phyloP scores from a whole-genome alignment of 2,888 invertebrate genomes.

The Zaprionus obscuricornis region DNA sequence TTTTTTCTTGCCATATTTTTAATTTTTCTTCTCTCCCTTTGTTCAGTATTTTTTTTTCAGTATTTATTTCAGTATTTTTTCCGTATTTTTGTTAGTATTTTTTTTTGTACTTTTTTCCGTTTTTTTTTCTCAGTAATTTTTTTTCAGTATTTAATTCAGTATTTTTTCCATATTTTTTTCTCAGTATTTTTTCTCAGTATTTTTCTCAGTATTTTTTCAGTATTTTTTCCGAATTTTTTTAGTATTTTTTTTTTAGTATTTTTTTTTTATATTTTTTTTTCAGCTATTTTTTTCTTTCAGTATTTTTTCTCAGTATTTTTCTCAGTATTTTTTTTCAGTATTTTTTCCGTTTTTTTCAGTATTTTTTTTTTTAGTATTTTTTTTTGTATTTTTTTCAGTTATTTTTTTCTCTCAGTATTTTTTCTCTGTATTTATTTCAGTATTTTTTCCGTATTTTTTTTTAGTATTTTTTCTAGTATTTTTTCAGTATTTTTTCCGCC shows the following conservation, averaged over 20 bases:
- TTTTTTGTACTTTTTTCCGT: constrained; percentile 9
- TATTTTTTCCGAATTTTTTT: no score
- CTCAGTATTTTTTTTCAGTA: constrained; percentile 33
- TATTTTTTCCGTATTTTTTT: no score
- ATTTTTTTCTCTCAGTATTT: no score
- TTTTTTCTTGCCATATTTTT: not conserved
- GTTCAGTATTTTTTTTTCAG: no score
- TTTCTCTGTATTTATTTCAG: not conserved
- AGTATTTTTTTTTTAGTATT: no score
- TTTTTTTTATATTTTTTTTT: no score
- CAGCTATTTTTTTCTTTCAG: no score
- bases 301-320: constrained; percentile 38
- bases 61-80: no score
- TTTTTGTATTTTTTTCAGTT: constrained; percentile 1
- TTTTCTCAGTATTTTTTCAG: not conserved
- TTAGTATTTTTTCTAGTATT: no score
- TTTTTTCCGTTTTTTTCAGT: constrained; percentile 33
- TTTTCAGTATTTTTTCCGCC: not conserved
- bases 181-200: no score
- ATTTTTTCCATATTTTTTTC: constrained; percentile 2
- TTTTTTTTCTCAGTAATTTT: constrained; percentile 13
- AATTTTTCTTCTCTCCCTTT: not conserved
- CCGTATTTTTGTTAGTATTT: constrained; percentile 23
- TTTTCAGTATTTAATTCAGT: not conserved
- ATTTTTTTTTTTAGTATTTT: constrained; percentile 8